Percentiles rank a stretch among this genome's conserved stretches.
Conservation (phyloP, 2,113 vertebrate genomes). For the Nycticorax nycticorax region DNA sequence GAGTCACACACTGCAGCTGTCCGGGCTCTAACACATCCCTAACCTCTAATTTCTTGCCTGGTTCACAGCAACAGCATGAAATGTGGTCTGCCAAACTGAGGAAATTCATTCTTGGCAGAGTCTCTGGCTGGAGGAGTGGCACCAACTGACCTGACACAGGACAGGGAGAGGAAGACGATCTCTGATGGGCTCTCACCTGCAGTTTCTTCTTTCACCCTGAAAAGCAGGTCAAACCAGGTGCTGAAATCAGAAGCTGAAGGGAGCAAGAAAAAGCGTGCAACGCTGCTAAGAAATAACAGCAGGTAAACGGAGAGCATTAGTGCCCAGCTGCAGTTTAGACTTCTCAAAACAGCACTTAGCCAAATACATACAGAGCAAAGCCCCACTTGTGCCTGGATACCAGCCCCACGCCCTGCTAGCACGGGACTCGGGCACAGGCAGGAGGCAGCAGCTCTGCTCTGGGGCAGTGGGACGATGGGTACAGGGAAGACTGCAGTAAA, state of each 20-base stretch:
- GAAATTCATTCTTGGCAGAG: slow-evolving; percentile 1
- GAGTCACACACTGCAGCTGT: background rate
- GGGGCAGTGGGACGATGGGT: accelerated
- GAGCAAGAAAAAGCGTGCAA: background rate
- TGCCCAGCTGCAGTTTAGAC: background rate
- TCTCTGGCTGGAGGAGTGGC: background rate
- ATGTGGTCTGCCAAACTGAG: background rate
- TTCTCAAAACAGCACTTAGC: background rate
- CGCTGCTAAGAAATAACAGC: background rate
- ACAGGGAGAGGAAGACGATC: background rate
- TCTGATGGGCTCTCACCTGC: background rate
- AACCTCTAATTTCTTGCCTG: background rate
- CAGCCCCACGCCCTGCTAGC: accelerated
- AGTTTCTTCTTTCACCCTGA: background rate
- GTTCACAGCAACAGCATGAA: background rate
- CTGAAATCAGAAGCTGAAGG: background rate
- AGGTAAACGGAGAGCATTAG: background rate
- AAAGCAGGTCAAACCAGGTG: background rate
- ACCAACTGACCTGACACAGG: background rate
- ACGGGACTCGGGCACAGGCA: accelerated
- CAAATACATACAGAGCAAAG: background rate
- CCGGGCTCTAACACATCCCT: background rate
- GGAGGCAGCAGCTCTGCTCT: background rate
- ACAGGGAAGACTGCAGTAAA: background rate
- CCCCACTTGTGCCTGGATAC: accelerated